Base-by-base conservation (phyloP, 2,797 vertebrate species). In the Pangasius macronema region DNA sequence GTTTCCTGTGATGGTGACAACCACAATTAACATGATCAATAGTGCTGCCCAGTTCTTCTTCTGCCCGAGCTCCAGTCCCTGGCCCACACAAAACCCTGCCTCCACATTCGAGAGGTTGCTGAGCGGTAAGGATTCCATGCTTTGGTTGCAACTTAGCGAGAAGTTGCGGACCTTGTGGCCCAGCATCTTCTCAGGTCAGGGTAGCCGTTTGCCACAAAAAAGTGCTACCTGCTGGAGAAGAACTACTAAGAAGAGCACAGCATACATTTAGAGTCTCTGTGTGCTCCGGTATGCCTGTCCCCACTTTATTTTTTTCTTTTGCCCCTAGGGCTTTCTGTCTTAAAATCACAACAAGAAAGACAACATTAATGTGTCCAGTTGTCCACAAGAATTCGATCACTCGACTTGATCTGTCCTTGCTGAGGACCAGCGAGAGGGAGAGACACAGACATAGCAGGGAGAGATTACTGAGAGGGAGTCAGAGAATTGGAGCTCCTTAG, bases 21-120 rank as follows among this genome's bases (percentile, higher is more conserved):
- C 94, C 14, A 99, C 97, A 82, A 96, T 97, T 46, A 95, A 91
- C 30, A 97, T 70, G n/a, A 97, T 98, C 90, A 99, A 91, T 90
- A 99, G 91, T 30, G 98, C 97, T 0, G 97, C 95, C 98, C 98
- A 99, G 94, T 99, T 97, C 94, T 98, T 99, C 88, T 79, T 55
- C n/a, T 94, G 95, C 89, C 90, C 89, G 70, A 88, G 88, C 42
- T 86, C 86, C 42, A 61, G 9, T 16, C 18, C 77, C 22, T 72
- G 65, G 30, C 33, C 53, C 36, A 49, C 6, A 49, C 85, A 82
- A 6, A 80, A 46, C 59, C 80, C 67, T 49, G 82, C 72, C 42
- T 33, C 79, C 46, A 82, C 30, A 57, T 90, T 76, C 94, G 89
- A 90, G 95, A 94, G n/a, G 85, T 90, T 90, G 51, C 51, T 72